These are phyloP conservation scores for Champsocephalus gunnari DNA, from an alignment of 2,797 vertebrate species.

Conservation along the genomic window DNA sequence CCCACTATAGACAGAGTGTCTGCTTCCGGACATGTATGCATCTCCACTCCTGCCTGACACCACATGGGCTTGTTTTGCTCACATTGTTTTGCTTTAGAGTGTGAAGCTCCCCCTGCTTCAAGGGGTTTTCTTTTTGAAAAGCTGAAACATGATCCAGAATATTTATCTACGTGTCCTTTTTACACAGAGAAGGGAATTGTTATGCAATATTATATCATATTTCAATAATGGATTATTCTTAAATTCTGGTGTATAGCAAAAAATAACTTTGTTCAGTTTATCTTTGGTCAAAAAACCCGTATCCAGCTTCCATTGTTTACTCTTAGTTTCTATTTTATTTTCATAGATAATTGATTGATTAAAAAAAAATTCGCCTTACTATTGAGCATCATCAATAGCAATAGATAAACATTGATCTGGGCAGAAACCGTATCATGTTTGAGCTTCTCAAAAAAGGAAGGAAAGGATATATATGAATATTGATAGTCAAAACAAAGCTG, in stretches of 20 bases:
- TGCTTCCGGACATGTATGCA: conserved; percentile 95
- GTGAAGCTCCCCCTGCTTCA: conserved; percentile 13
- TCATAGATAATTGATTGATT: too few species aligned
- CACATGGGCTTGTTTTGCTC: conserved; percentile 40
- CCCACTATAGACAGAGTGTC: conserved; percentile 89
- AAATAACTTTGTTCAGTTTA: too few species aligned
- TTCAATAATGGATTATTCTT: too few species aligned
- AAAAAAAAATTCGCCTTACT: too few species aligned
- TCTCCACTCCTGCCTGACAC: conserved; percentile 30
- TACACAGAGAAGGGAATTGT: neutral
- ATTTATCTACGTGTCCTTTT: neutral
- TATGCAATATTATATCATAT: neutral
- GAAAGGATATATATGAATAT: neutral
- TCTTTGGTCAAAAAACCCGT: too few species aligned
- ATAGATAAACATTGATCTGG: too few species aligned
- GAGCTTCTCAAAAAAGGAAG: neutral
- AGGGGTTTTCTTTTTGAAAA: conserved; percentile 5
- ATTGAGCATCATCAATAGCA: too few species aligned
- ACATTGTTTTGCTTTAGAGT: conserved; percentile 28
- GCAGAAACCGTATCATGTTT: neutral
- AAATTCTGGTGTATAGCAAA: too few species aligned
- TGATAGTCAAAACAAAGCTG: conserved; percentile 3
- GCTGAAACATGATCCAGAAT: conserved; percentile 4
- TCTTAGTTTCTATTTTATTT: too few species aligned
- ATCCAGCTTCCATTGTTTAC: too few species aligned